Base-by-base conservation (phyloP, 2,888 invertebrate species). In the Spodoptera littoralis region DNA sequence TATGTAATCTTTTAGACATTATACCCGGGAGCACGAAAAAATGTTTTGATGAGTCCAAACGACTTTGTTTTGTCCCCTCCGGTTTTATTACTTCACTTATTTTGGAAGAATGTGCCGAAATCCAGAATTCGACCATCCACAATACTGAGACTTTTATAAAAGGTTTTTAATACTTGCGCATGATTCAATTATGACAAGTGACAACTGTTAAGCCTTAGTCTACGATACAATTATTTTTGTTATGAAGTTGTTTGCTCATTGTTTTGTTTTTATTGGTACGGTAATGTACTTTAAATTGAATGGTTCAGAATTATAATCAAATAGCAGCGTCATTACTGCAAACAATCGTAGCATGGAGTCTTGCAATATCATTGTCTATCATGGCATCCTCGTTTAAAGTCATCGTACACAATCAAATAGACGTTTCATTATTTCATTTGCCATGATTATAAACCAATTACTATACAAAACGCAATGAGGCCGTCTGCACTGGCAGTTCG, bases 1-100 rank as follows among this genome's bases (percentile, higher is more conserved):
- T 79, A 76, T 60, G 65, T 81, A 79, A 79, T 79, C 73, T 81
- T 76, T 76, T 64, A 59, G 53, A 68, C 70, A 69, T 79, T 81
- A 76, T 60, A 61, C 51, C 61, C 65, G 65, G 80, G 59, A 69
- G 66, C 69, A 43, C n/a, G 53, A 72, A 76, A 79, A 73, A 70
- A 65, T 55, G 44, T 57, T 65, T 27, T 79, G 61, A 76, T 70
- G 56, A 65, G 24, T 60, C 64, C 51, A 57, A 73, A 73, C 49
- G 45, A 64, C 56, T 50, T 42, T 13, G 27, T 36, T 50, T 42
- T 13, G 27, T 36, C 36, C 57, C 51, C 36, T 41, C n/a, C 27
- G 41, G 51, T 50, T 36, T 36, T 36, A 46, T 36, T 44, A 18
- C 46, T 56, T 45, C 50, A 30, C 44, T 43, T 54, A 61, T 22